Percentiles rank a stretch among this genome's conserved stretches.
These are phyloP conservation scores for Anguilla anguilla DNA, from an alignment of 2,797 vertebrate species.

Conservation along the genomic window DNA sequence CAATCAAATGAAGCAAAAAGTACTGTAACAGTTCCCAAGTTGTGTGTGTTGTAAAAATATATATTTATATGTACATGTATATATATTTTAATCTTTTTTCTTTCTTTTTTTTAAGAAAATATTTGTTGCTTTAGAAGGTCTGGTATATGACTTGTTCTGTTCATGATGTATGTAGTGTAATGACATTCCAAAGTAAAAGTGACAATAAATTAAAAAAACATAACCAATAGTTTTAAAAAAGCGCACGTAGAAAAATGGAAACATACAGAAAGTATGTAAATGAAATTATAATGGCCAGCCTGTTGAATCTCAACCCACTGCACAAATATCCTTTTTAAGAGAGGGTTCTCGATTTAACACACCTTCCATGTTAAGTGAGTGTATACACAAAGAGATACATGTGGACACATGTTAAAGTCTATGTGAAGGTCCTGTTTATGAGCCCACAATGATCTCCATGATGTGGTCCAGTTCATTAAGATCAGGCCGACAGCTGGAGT, in stretches of 20 bases:
- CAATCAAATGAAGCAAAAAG: constrained; percentile 57
- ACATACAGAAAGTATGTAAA: constrained; percentile 65
- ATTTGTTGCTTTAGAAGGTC: constrained; percentile 75
- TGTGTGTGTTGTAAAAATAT: constrained; percentile 78
- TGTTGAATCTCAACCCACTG: constrained; percentile 67
- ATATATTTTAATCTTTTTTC: constrained; percentile 78
- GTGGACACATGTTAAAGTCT: constrained; percentile 65
- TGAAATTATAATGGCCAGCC: constrained; percentile 61
- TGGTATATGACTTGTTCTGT: constrained; percentile 75
- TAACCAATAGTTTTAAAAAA: constrained; percentile 52
- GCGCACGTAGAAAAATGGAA: constrained; percentile 63
- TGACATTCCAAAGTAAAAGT: constrained; percentile 67
- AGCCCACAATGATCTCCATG: constrained; percentile 94
- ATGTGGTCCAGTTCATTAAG: constrained; percentile 93
- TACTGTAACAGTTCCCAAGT: constrained; percentile 71
- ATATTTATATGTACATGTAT: constrained; percentile 79
- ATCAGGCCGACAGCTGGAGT: constrained; percentile 86
- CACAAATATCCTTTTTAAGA: constrained; percentile 45
- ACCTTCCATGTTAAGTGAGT: constrained; percentile 52
- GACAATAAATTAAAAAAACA: constrained; percentile 75
- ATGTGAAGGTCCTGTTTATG: constrained; percentile 66
- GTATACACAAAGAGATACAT: constrained; percentile 59
- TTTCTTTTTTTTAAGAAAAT: constrained; percentile 79
- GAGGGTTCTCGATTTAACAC: constrained; percentile 51
- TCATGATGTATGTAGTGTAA: constrained; percentile 73